Evolutionary conservation across 1,140 invertebrate species (phyloP).

Genomic region (Bemisia tabaci): DNA sequence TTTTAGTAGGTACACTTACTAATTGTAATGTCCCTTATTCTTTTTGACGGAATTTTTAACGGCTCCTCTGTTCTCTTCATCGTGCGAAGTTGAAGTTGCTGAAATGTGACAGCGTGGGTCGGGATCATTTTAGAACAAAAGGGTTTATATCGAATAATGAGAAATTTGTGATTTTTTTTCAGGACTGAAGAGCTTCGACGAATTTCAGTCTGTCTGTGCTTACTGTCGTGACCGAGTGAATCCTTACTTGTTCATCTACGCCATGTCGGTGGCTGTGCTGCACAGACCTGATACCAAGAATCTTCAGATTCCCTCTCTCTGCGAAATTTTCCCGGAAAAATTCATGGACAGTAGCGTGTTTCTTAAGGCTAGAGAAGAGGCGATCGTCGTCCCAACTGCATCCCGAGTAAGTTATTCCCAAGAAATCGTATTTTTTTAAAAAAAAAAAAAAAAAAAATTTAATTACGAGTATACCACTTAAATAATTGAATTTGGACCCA

Average conservation of each 20-base stretch:
- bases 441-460: slow-evolving; percentile 2
- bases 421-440: background rate
- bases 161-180: too few species aligned
- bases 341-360: slow-evolving; percentile 59
- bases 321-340: slow-evolving; percentile 61
- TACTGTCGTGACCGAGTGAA: slow-evolving; percentile 60
- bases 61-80: too few species aligned
- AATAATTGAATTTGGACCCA: too few species aligned
- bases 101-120: too few species aligned
- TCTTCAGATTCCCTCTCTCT: slow-evolving; percentile 50
- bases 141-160: too few species aligned
- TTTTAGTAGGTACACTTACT: too few species aligned
- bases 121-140: too few species aligned
- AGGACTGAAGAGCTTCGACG: slow-evolving; percentile 53
- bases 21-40: too few species aligned
- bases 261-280: slow-evolving; percentile 54
- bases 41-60: too few species aligned
- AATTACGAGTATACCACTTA: background rate
- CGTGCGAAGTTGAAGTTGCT: too few species aligned
- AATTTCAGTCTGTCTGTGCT: slow-evolving; percentile 50
- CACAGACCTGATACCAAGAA: slow-evolving; percentile 60
- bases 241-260: slow-evolving; percentile 63
- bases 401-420: slow-evolving; percentile 38
- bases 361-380: slow-evolving; percentile 46
- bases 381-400: slow-evolving; percentile 44